phyloP scores from a whole-genome alignment of 2,113 vertebrate genomes.

The Coptodon bakossiorum region DNA sequence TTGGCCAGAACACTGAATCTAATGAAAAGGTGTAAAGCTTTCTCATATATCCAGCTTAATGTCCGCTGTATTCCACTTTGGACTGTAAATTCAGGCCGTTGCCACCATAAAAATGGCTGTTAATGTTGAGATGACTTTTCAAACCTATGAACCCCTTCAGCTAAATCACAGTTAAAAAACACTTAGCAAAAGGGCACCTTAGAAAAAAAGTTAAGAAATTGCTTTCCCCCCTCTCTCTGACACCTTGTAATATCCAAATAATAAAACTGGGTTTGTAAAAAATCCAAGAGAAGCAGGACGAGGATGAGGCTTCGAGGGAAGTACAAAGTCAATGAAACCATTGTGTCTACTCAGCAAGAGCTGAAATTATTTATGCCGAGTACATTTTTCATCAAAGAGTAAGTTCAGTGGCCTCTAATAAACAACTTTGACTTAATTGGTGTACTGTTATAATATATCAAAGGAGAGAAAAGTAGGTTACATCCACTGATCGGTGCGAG shows the following conservation, averaged over 20 bases:
- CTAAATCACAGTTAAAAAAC: constrained; percentile 13
- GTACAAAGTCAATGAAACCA: background rate
- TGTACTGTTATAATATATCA: background rate
- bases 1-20: background rate
- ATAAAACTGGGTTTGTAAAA: background rate
- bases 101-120: background rate
- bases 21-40: background rate
- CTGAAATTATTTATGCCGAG: background rate
- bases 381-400: background rate
- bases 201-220: background rate
- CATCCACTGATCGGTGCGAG: background rate
- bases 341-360: background rate
- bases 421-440: background rate
- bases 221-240: background rate
- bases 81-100: background rate
- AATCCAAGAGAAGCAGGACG: background rate
- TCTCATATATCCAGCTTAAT: background rate
- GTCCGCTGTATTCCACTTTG: background rate
- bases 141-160: background rate
- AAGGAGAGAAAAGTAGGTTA: background rate
- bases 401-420: background rate
- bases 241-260: background rate
- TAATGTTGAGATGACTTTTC: background rate
- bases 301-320: background rate
- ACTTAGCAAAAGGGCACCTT: background rate